Evolutionary conservation across 1,140 invertebrate genomes (phyloP).

Genomic region (Episyrphus balteatus): DNA sequence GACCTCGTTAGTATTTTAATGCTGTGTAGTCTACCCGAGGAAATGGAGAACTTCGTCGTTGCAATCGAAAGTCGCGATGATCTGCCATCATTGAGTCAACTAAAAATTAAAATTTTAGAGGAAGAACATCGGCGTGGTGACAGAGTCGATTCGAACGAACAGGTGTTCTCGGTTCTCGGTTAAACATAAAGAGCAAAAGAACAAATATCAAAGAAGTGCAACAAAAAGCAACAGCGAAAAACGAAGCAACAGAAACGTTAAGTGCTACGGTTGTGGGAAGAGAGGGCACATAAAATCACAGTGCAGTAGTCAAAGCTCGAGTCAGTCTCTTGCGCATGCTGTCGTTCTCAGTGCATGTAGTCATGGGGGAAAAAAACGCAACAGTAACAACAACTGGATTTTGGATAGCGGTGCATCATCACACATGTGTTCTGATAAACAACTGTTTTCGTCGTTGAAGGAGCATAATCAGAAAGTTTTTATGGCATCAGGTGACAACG

Average conservation of each 20-base stretch:
- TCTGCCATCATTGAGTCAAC: constrained; percentile 4
- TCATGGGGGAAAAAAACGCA: not conserved
- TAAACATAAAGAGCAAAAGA: not conserved
- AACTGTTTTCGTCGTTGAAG: not conserved
- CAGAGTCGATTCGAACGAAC: not conserved
- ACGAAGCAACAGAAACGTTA: constrained; percentile 1
- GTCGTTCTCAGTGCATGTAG: too few relatives aligned
- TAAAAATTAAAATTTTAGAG: constrained; percentile 5
- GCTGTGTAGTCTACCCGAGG: constrained; percentile 4
- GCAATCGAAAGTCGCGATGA: constrained; percentile 3
- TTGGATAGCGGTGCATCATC: too few relatives aligned
- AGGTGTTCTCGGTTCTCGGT: not conserved
- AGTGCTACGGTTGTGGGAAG: constrained; percentile 4
- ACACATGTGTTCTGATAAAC: constrained; percentile 1
- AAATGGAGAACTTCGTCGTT: constrained; percentile 8
- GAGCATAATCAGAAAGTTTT: too few relatives aligned
- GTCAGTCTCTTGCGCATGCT: not conserved
- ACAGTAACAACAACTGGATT: not conserved
- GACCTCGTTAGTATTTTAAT: constrained; percentile 3
- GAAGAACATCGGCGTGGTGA: constrained; percentile 3
- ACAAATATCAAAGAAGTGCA: not conserved
- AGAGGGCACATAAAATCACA: constrained; percentile 5
- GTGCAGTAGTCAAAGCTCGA: not conserved
- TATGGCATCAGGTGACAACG: too few relatives aligned
- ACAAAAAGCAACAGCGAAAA: not conserved